phyloP scores from a whole-genome alignment of 2,113 vertebrate genomes.

The Zootoca vivipara region DNA sequence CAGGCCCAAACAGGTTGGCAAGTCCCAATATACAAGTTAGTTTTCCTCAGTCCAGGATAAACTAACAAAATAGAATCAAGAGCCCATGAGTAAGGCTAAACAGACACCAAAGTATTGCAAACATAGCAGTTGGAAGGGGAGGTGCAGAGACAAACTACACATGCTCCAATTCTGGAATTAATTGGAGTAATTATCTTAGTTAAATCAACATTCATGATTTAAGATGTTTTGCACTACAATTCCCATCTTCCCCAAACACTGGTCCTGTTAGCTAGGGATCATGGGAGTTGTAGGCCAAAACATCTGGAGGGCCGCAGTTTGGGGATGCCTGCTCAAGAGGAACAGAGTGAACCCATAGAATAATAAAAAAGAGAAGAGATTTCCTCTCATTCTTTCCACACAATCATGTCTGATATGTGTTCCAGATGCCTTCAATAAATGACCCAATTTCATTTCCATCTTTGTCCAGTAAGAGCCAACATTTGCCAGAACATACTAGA shows the following conservation, averaged over 20 bases:
- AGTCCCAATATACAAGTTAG: neutral
- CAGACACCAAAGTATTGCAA: neutral
- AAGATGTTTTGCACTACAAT: too few species aligned
- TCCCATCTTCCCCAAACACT: too few species aligned
- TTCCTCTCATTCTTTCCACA: neutral
- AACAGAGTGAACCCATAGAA: neutral
- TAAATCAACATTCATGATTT: neutral
- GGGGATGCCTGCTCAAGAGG: too few species aligned
- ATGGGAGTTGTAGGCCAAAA: too few species aligned
- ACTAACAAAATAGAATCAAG: neutral
- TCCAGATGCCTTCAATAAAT: neutral
- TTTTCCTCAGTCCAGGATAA: neutral
- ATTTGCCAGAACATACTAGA: neutral
- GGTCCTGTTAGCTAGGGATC: too few species aligned
- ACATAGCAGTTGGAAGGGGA: neutral
- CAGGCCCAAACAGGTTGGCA: too few species aligned
- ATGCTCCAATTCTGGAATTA: neutral
- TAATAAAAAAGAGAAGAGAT: neutral
- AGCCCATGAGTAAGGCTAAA: neutral
- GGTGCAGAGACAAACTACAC: neutral
- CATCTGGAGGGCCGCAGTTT: too few species aligned
- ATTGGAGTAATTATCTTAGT: neutral
- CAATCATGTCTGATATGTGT: neutral
- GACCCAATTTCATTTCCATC: neutral
- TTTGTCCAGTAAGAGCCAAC: neutral